Evolutionary conservation across 37 sponge, comb jelly and placozoan genomes (phyloP), one percentile per base, ranked within the genome.

Genomic region (Trichoplax adhaerens): DNA sequence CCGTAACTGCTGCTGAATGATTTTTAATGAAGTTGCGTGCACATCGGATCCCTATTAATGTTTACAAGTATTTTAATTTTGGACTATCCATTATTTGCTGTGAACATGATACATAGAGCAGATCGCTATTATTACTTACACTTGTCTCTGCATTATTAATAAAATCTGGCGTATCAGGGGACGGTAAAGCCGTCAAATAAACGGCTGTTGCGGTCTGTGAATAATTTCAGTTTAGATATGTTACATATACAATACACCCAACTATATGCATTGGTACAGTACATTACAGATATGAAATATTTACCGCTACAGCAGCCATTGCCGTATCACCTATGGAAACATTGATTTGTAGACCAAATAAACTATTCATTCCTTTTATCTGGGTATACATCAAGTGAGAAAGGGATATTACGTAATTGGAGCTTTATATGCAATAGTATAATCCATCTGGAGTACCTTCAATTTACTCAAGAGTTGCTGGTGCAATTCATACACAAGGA

Each of bases 181-280:
- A 58, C 4, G 90, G 90, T n/a, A 88, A 69, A 3, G 85, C 80
- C 47, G 85, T 86, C 53, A 88, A 58, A 57, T 58, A 85, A 50
- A 82, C 86, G 50, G 79, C 83, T 53, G 86, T 88, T 3, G 86
- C 90, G 52, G 79, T 78, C 90, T 88, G 57, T 48, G 67, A 46
- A 48, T 7, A 1, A 1, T 70, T 50, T 7, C 55, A 72, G 58
- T 53, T 54, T 29, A 65, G 66, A 4, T 52, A 46, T 50, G 29
- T 29, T 29, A 29, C 29, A 29, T 29, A 29, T 29, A 29, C 29
- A 29, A 29, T 29, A 29, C 29, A 29, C 29, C 29, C 29, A 29
- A 29, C 29, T 29, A 29, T 29, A 60, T 12, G 10, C 62, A 10
- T 50, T 50, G 50, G 48, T 1, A 50, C 48, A 64, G 50, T 50